Conservation (phyloP, 1,140 invertebrate species). For the Trichonephila clavata region DNA sequence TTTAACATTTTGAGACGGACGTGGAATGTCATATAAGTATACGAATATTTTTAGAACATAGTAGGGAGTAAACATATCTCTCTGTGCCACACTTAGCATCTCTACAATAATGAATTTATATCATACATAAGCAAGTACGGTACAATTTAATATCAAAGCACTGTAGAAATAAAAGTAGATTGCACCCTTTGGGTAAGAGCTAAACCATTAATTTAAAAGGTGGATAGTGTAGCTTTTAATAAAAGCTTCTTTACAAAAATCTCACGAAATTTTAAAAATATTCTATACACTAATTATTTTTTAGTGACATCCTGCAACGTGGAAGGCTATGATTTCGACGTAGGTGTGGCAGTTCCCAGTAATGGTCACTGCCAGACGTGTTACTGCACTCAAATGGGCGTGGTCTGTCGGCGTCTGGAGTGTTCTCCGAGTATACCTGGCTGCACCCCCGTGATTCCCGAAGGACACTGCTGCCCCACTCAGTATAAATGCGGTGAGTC, state of each 20-base stretch:
- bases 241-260: neutral
- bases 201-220: neutral
- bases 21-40: too few species aligned
- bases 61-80: too few species aligned
- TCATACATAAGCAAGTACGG: too few species aligned
- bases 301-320: conserved; percentile 67
- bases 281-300: neutral
- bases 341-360: conserved; percentile 88
- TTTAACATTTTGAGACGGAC: too few species aligned
- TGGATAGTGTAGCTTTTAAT: neutral
- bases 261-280: too few species aligned
- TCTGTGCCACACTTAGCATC: too few species aligned
- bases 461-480: conserved; percentile 91
- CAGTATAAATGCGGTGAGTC: conserved; percentile 89
- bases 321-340: conserved; percentile 79
- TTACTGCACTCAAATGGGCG: conserved; percentile 88
- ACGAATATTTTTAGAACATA: too few species aligned
- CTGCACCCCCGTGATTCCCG: conserved; percentile 87
- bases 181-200: too few species aligned
- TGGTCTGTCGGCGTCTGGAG: conserved; percentile 80
- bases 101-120: too few species aligned
- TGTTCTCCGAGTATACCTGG: conserved; percentile 89
- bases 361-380: conserved; percentile 82
- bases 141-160: too few species aligned
- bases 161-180: too few species aligned